phyloP scores from a whole-genome alignment of 2,888 invertebrate genomes.

The Eledone cirrhosa region DNA sequence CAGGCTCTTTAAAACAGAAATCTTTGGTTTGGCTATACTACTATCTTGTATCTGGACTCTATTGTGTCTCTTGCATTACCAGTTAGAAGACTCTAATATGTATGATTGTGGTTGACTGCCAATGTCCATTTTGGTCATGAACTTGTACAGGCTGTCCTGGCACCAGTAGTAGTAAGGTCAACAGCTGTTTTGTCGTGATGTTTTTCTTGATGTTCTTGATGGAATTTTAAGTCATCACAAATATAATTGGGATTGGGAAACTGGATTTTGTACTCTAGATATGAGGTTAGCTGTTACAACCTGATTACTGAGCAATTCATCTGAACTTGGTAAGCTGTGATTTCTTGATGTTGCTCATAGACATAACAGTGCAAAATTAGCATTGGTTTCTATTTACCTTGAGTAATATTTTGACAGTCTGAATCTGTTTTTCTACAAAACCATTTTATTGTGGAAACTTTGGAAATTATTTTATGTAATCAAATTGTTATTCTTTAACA shows the following conservation, averaged over 20 bases:
- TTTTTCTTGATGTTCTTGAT: neutral
- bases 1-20: no score
- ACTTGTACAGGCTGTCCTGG: neutral
- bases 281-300: no score
- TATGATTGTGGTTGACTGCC: neutral
- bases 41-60: no score
- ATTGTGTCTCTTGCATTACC: neutral
- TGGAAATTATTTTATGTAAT: conserved; percentile 20
- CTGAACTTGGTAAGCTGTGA: conserved; percentile 22
- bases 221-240: neutral
- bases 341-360: conserved; percentile 7
- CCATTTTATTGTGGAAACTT: conserved; percentile 19
- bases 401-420: neutral
- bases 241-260: neutral
- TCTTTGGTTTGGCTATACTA: no score
- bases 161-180: neutral
- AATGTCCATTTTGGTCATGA: neutral
- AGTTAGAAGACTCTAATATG: neutral
- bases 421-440: conserved; percentile 29
- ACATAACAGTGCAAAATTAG: neutral
- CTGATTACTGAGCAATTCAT: conserved; percentile 5
- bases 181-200: no score
- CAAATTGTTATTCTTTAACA: neutral
- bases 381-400: neutral
- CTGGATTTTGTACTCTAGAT: neutral